A percentile compares a stretch with the other conserved stretches of the same genome.
phyloP scores from a whole-genome alignment of 2,797 vertebrate genomes.

The Sphaeramia orbicularis region DNA sequence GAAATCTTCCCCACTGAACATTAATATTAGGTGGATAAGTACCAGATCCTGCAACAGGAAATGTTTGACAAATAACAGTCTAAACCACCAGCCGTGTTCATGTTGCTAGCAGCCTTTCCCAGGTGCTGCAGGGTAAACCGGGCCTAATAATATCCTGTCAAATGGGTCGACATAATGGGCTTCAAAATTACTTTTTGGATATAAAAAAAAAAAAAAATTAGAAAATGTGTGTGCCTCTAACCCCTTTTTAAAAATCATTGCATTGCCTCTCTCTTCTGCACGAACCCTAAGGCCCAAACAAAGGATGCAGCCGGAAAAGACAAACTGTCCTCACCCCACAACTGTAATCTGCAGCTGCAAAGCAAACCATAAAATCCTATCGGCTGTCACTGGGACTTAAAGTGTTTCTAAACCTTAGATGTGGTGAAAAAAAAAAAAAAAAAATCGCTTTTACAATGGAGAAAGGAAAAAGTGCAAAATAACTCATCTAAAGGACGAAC shows the following conservation, averaged over 20 bases:
- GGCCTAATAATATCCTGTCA: constrained; percentile 13
- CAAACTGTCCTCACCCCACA: constrained; percentile 40
- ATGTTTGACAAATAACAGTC: not conserved
- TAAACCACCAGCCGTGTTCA: constrained; percentile 4
- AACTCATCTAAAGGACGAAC: not conserved
- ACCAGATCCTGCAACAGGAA: not conserved
- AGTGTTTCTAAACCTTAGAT: constrained; percentile 30
- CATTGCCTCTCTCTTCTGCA: constrained; percentile 5
- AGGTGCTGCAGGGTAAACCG: constrained; percentile 15
- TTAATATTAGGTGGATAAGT: not conserved
- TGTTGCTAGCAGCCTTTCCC: not conserved
- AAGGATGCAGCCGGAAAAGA: constrained; percentile 49
- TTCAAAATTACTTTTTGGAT: constrained; percentile 37
- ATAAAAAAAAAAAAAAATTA: constrained; percentile 23
- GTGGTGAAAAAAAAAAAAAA: constrained; percentile 3
- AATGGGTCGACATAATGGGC: constrained; percentile 24
- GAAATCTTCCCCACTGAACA: too few species aligned
- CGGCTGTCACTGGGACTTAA: constrained; percentile 39
- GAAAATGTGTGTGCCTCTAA: constrained; percentile 24
- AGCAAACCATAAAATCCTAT: constrained; percentile 52
- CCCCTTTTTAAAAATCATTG: constrained; percentile 12
- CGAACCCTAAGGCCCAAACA: constrained; percentile 49
- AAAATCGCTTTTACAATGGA: constrained; percentile 2
- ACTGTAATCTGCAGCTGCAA: constrained; percentile 54
- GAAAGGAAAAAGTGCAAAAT: constrained; percentile 16